Base-by-base conservation (phyloP, 2,113 vertebrate species). In the Symphodus melops region DNA sequence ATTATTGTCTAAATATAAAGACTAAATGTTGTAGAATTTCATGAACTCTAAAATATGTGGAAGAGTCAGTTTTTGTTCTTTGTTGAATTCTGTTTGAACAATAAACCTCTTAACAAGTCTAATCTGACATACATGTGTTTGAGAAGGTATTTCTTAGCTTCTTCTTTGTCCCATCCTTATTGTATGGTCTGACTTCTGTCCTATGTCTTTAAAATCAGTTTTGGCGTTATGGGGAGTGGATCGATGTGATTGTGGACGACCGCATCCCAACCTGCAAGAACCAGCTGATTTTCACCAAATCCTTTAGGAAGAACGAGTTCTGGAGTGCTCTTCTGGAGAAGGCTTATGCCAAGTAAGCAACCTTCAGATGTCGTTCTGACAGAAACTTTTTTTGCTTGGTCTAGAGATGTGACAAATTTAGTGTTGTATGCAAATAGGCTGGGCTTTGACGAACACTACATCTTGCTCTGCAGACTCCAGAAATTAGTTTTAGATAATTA, bases 241-340 rank as follows among this genome's bases (percentile, higher is more conserved):
- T 97, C 55, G 98, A 99, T 0, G 97, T 99, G 0, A 79, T 98
- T 41, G 96, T 99, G 48, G 98, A 99, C 39, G 98, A 99, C 84
- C 96, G 96, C 69, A 91, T 99, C 68, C 98, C 98, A 20, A 99
- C 98, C 0, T 95, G 94, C 93, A 97, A 96, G 86, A 97, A 97
- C 68, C 94, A 95, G 62, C 94, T 98, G 88, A 95, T 99, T 76
- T 99, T 99, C 39, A 99, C 98, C 86, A 97, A 98, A 82, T 99
- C 98, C 52, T 96, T 95, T 70, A 95, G 98, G 58, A 92, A 95
- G 48, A 99, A 99, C 3, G 98, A 99, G 91, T 99, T 97, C 92
- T 99, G 98, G 98, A 99, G 98, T 0, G 97, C 98, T 25, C 94
- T 99, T 25, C 77, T 99, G 93, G 98, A 99, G 85, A 99, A 99